These are phyloP conservation scores for Peromyscus californicus DNA, from an alignment of 2,113 vertebrate species.

Conservation along the genomic window DNA sequence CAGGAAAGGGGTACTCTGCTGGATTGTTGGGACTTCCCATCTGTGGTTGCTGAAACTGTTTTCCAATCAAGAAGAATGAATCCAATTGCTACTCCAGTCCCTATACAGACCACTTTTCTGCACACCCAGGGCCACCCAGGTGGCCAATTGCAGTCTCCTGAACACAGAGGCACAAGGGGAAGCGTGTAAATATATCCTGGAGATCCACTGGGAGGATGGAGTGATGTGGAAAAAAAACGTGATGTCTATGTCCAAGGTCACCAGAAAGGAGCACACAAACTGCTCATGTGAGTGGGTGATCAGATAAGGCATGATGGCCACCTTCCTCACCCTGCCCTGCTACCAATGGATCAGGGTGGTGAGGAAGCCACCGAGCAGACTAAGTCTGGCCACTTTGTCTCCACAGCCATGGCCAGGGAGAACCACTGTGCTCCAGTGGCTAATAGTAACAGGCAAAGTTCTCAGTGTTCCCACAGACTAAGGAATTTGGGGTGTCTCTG, in stretches of 20 bases:
- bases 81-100: not conserved
- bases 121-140: not conserved
- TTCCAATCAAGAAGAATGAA: not conserved
- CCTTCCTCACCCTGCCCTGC: not conserved
- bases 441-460: not conserved
- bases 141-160: not conserved
- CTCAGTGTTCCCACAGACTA: not conserved
- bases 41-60: not conserved
- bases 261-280: not conserved
- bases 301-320: not conserved
- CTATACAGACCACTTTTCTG: not conserved
- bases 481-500: not conserved
- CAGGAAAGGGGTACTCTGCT: not conserved
- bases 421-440: not conserved
- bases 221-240: not conserved
- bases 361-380: not conserved
- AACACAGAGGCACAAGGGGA: not conserved
- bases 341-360: not conserved
- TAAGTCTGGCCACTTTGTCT: not conserved
- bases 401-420: not conserved
- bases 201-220: not conserved
- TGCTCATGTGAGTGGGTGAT: accelerated
- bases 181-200: too few species aligned
- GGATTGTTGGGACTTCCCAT: not conserved
- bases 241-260: not conserved